Percentiles rank a stretch among this genome's conserved stretches.
These are phyloP conservation scores for Chiroxiphia lanceolata DNA, from an alignment of 2,797 vertebrate genomes.

Conservation along the genomic window DNA sequence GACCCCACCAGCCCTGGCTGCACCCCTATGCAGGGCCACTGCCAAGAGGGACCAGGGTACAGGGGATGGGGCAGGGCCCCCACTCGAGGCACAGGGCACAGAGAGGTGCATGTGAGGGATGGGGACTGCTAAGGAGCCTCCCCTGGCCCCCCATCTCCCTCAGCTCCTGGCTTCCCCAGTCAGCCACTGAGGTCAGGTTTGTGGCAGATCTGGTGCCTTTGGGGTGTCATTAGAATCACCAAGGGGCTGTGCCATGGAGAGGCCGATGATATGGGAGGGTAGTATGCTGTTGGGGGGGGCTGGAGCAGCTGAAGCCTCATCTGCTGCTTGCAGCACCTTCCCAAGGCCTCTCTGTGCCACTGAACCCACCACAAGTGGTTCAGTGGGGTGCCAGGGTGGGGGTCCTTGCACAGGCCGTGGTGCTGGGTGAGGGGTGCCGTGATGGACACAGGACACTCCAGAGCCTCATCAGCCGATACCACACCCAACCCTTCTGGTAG, in stretches of 20 bases:
- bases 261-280: not conserved
- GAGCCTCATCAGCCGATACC: not conserved
- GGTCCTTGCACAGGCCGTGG: not conserved
- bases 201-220: not conserved
- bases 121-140: not conserved
- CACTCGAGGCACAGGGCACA: accelerated
- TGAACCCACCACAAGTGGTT: not conserved
- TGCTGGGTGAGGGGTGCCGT: accelerated
- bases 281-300: not conserved
- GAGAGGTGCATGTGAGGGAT: not conserved
- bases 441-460: not conserved
- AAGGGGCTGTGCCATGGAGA: not conserved
- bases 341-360: not conserved
- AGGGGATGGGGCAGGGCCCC: not conserved
- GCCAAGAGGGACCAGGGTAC: not conserved
- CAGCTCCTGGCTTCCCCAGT: not conserved
- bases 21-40: no score
- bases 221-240: not conserved
- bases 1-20: not conserved
- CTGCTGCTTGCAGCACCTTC: not conserved
- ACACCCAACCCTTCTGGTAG: not conserved
- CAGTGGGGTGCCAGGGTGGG: not conserved
- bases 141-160: not conserved
- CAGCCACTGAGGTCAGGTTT: not conserved
- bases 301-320: not conserved